phyloP scores from a whole-genome alignment of 2,113 vertebrate species.

The Seriola rivoliana region DNA sequence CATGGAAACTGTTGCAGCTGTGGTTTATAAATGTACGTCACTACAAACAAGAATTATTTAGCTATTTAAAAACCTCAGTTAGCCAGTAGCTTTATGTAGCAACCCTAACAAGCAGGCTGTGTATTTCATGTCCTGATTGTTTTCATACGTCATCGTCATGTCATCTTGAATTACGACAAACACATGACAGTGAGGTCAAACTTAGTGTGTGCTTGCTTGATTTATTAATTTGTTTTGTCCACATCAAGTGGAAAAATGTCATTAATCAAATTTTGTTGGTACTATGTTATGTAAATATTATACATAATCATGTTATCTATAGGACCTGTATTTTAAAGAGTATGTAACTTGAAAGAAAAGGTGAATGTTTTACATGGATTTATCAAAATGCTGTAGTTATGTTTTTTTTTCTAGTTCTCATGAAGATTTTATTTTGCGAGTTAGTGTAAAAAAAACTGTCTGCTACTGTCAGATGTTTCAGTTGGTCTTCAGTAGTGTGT shows the following conservation, averaged over 20 bases:
- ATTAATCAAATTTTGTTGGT: constrained; percentile 25
- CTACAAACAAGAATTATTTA: constrained; percentile 13
- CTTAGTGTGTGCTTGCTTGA: constrained; percentile 16
- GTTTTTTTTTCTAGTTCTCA: constrained; percentile 16
- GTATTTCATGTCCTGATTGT: constrained; percentile 37
- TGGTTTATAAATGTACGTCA: constrained; percentile 10
- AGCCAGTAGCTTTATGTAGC: constrained; percentile 75
- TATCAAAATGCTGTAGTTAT: constrained; percentile 32
- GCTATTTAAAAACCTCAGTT: constrained; percentile 35
- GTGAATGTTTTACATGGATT: constrained; percentile 56
- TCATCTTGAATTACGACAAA: constrained; percentile 5
- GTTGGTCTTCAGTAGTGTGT: constrained; percentile 40
- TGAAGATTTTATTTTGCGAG: constrained; percentile 3
- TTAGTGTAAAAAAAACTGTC: constrained; percentile 18
- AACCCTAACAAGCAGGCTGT: constrained; percentile 26
- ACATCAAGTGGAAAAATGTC: constrained; percentile 4
- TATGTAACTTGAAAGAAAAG: constrained; percentile 41
- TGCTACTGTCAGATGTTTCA: constrained; percentile 32
- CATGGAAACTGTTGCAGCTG: neutral
- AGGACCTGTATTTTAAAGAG: constrained; percentile 47
- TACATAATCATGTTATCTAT: constrained; percentile 48
- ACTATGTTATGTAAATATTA: constrained; percentile 61
- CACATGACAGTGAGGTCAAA: constrained; percentile 11
- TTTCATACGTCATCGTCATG: constrained; percentile 8
- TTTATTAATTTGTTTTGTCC: constrained; percentile 31